Evolutionary conservation across 2,888 invertebrate genomes (phyloP).

Genomic region (Apamea epomidion): DNA sequence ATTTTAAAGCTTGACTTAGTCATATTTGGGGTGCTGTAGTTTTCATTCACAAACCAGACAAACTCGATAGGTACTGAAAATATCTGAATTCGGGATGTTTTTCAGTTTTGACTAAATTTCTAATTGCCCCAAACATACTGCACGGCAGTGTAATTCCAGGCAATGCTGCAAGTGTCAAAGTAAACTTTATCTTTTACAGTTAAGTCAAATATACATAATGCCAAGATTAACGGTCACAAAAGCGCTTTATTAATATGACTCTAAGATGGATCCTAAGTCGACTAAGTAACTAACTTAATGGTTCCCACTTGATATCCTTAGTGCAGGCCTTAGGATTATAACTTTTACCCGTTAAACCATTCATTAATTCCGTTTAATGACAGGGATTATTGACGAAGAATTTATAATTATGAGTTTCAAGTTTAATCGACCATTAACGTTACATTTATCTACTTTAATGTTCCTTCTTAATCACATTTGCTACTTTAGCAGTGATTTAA

Average conservation of each 20-base stretch:
- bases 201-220: constrained; percentile 4
- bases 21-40: not conserved
- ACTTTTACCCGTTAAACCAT: constrained; percentile 1
- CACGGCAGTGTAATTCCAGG: not conserved
- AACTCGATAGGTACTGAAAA: not conserved
- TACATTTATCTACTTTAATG: constrained; percentile 28
- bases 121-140: not conserved
- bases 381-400: constrained; percentile 18
- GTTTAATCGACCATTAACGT: constrained; percentile 23
- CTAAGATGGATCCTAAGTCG: constrained; percentile 5
- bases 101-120: too few species aligned
- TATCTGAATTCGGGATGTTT: too few species aligned
- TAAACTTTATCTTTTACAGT: not conserved
- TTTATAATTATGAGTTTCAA: constrained; percentile 29
- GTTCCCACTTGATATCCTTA: constrained; percentile 7
- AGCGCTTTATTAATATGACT: not conserved
- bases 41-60: not conserved
- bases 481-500: not conserved
- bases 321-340: not conserved
- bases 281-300: constrained; percentile 22
- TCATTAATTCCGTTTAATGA: constrained; percentile 23
- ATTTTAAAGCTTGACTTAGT: not conserved
- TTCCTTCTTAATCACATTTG: constrained; percentile 7
- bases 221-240: not conserved
- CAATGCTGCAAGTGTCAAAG: not conserved